A percentile compares a stretch with the other conserved stretches of the same genome.
These are phyloP conservation scores for Palythoa caribaeorum DNA, from an alignment of 92 coral and sea anemone species.

Conservation along the genomic window DNA sequence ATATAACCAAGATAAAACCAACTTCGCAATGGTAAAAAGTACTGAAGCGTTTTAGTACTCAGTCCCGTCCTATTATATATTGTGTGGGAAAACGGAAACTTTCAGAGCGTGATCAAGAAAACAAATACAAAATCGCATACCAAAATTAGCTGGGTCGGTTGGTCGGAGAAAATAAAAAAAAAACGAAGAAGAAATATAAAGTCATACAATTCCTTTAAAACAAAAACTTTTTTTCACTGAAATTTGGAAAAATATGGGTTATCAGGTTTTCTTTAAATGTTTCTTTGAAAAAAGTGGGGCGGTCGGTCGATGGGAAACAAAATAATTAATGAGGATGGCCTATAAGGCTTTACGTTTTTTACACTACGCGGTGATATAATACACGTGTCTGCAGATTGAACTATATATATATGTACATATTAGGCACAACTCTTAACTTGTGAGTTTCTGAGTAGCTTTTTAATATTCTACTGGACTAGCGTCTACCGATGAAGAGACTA, in stretches of 20 bases:
- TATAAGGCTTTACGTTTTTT: constrained; percentile 20
- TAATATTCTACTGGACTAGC: constrained; percentile 16
- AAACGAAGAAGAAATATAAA: constrained; percentile 23
- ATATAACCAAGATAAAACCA: constrained; percentile 29
- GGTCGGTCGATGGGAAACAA: constrained; percentile 31
- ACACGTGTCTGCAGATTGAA: not conserved
- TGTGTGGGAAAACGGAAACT: constrained; percentile 33
- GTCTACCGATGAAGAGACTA: constrained; percentile 12
- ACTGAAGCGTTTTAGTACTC: constrained; percentile 35
- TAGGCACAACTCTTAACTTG: not conserved
- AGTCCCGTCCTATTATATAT: constrained; percentile 35
- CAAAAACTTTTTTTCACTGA: constrained; percentile 1
- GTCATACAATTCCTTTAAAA: constrained; percentile 24
- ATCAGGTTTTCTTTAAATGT: constrained; percentile 29
- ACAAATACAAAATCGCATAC: constrained; percentile 34
- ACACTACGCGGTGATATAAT: constrained; percentile 9
- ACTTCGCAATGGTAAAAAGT: constrained; percentile 23
- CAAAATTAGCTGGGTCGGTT: constrained; percentile 27
- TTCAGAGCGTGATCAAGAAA: constrained; percentile 33
- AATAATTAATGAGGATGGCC: constrained; percentile 33
- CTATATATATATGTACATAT: not conserved
- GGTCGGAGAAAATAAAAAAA: constrained; percentile 21
- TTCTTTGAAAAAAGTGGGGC: constrained; percentile 16
- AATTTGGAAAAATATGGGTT: constrained; percentile 29
- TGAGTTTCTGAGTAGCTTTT: constrained; percentile 24